A percentile compares a stretch with the other conserved stretches of the same genome.
phyloP scores from a whole-genome alignment of 1,140 invertebrate species.

The Diploscapter pachys region DNA sequence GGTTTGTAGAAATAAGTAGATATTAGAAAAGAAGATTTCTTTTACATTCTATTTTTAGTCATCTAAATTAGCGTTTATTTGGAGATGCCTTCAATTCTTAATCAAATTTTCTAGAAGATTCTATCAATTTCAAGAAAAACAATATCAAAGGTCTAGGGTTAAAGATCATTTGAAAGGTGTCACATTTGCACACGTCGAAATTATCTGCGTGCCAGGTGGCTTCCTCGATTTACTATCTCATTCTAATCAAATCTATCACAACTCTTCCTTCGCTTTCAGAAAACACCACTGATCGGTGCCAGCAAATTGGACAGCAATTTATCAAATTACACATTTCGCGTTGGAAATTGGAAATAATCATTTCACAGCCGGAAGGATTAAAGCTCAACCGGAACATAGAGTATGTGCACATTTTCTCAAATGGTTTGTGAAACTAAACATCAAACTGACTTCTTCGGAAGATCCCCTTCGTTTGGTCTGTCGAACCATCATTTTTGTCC shows the following conservation, averaged over 20 bases:
- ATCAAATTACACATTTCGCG: no score
- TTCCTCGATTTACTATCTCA: no score
- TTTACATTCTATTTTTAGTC: not conserved
- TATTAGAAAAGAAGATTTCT: not conserved
- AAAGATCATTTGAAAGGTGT: no score
- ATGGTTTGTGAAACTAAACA: not conserved
- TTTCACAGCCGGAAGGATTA: no score
- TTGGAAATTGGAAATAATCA: no score
- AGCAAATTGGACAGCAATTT: no score
- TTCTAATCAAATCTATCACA: no score
- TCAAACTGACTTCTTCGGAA: not conserved
- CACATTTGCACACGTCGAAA: no score
- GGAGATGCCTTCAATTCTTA: not conserved
- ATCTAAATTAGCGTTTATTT: not conserved
- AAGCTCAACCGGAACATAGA: no score
- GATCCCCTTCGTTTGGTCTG: not conserved
- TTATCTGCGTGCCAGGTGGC: no score
- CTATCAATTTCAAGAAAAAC: constrained; percentile 15
- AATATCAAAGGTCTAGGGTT: not conserved
- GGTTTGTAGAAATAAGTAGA: constrained; percentile 7
- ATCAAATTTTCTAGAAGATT: not conserved
- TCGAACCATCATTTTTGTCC: not conserved
- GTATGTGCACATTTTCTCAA: not conserved
- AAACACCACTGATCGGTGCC: no score
- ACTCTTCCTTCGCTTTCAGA: no score